phyloP scores from a whole-genome alignment of 2,797 vertebrate genomes.

The Stomatorhinus walkeri region DNA sequence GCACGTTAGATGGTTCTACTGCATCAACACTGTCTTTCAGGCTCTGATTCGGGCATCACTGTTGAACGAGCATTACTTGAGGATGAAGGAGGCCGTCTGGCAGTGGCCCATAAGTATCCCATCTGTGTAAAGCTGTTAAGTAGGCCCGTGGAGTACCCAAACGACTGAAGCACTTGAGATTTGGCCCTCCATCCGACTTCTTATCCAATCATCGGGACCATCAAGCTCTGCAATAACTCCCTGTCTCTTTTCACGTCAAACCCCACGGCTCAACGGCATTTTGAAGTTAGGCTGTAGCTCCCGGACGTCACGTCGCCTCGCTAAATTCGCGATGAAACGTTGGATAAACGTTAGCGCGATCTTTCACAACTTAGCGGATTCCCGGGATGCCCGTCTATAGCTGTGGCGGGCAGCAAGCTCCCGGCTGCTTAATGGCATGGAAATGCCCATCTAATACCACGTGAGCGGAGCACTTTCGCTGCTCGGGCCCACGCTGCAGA shows the following conservation, averaged over 20 bases:
- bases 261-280: background rate
- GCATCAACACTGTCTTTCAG: background rate
- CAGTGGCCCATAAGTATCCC: background rate
- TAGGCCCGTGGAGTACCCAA: constrained; percentile 26
- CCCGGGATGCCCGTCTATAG: background rate
- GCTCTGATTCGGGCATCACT: background rate
- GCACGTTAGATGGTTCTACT: background rate
- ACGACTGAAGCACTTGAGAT: constrained; percentile 16
- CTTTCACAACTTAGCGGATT: background rate
- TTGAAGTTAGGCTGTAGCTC: background rate
- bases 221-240: background rate
- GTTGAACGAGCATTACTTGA: constrained; percentile 3
- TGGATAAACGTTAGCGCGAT: background rate
- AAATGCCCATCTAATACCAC: background rate
- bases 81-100: constrained; percentile 22
- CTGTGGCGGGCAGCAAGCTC: background rate
- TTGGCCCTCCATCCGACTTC: constrained; percentile 15
- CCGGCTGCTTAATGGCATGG: background rate
- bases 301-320: background rate
- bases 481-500: background rate
- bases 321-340: background rate
- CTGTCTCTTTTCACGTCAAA: background rate
- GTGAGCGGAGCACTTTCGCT: background rate
- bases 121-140: constrained; percentile 15
- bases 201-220: background rate